These are phyloP conservation scores for Podarcis siculus DNA, from an alignment of 2,797 vertebrate species.

Conservation along the genomic window DNA sequence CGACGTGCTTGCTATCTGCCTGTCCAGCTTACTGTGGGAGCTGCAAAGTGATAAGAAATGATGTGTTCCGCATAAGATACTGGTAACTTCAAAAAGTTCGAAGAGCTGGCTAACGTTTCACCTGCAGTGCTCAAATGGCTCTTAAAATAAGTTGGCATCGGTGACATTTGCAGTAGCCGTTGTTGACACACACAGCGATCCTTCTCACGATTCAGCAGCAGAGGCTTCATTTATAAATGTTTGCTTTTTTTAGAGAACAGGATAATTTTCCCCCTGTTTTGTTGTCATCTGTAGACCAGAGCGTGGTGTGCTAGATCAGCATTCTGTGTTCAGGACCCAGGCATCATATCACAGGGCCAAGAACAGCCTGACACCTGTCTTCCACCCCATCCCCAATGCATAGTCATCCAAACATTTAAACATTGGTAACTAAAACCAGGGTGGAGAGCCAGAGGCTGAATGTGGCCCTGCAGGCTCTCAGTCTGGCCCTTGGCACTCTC, in stretches of 20 bases:
- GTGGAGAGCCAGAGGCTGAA: too few species aligned
- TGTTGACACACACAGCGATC: not conserved
- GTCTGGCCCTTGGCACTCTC: too few species aligned
- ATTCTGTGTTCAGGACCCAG: not conserved
- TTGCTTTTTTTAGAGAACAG: not conserved
- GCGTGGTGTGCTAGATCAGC: not conserved
- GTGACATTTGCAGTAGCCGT: not conserved
- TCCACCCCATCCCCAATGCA: too few species aligned
- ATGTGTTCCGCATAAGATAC: not conserved
- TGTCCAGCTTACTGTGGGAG: not conserved
- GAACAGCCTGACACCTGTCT: too few species aligned
- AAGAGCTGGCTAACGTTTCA: not conserved
- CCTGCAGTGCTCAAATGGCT: not conserved
- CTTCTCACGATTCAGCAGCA: accelerated
- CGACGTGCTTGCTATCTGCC: not conserved
- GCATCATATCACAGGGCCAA: not conserved
- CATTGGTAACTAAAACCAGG: not conserved
- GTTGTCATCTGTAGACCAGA: not conserved
- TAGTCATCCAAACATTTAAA: not conserved
- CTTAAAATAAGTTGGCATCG: not conserved
- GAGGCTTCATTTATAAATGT: not conserved
- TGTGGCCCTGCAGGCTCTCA: too few species aligned
- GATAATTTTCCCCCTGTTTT: not conserved
- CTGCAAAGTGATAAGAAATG: not conserved
- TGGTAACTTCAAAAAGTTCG: not conserved